phyloP scores from a whole-genome alignment of 2,888 invertebrate genomes.

The Sinodicranocentrus sp. region DNA sequence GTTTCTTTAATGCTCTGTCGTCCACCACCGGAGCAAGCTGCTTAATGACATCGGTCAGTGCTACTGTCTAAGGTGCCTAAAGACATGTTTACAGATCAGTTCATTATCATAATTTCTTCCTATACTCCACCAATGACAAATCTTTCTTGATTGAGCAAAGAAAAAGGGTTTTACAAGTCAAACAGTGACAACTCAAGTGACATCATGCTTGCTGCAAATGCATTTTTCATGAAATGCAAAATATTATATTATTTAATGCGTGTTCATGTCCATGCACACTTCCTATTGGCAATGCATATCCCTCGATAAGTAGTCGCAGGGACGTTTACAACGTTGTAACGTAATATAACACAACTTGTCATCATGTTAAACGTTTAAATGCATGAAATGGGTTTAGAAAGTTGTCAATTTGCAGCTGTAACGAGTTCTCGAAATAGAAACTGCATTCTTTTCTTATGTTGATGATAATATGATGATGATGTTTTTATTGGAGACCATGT shows the following conservation, averaged over 20 bases:
- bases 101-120: not conserved
- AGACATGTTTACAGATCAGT: not conserved
- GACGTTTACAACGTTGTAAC: not conserved
- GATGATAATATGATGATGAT: not conserved
- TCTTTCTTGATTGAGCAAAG: not conserved
- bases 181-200: conserved; percentile 21
- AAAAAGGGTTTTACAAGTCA: not conserved
- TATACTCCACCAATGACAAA: not conserved
- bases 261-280: conserved; percentile 10
- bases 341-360: conserved; percentile 29
- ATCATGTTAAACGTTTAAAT: conserved; percentile 37
- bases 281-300: not conserved
- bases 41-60: conserved; percentile 7
- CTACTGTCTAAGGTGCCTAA: not conserved
- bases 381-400: conserved; percentile 70
- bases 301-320: not conserved
- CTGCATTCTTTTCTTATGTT: conserved; percentile 44
- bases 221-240: conserved; percentile 37
- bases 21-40: too few species aligned
- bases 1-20: not conserved
- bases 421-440: conserved; percentile 70
- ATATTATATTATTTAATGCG: not conserved
- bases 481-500: not conserved
- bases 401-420: conserved; percentile 71
- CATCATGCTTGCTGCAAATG: conserved; percentile 17